phyloP scores from a whole-genome alignment of 2,888 invertebrate species.

The Conomelus anceps region DNA sequence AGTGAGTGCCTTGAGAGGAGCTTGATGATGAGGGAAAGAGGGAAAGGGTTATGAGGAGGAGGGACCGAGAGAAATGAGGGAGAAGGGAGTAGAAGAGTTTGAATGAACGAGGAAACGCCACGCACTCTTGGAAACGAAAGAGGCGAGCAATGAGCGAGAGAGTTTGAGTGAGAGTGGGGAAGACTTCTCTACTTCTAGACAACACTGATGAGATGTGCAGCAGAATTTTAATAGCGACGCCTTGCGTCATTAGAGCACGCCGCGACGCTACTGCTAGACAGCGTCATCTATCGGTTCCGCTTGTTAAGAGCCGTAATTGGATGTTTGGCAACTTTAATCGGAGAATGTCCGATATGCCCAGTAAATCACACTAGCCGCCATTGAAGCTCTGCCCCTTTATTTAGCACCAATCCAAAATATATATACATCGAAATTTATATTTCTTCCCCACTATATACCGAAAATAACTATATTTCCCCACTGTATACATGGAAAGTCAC shows the following conservation, averaged over 20 bases:
- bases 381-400: background rate
- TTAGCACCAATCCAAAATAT: background rate
- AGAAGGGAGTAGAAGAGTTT: too few species aligned
- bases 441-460: background rate
- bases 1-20: background rate
- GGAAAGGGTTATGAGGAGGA: too few species aligned
- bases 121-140: background rate
- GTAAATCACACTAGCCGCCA: background rate
- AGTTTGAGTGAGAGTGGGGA: background rate
- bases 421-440: too few species aligned
- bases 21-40: background rate
- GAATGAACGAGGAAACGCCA: background rate
- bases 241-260: slow-evolving; percentile 8
- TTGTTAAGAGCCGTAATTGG: slow-evolving; percentile 4
- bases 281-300: slow-evolving; percentile 8
- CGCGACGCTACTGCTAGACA: background rate
- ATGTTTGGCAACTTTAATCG: slow-evolving; percentile 7
- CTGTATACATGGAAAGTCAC: too few species aligned
- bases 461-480: too few species aligned
- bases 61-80: too few species aligned
- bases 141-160: background rate
- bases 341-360: background rate
- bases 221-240: slow-evolving; percentile 10
- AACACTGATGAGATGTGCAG: background rate
- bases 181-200: background rate